Conservation (phyloP, 2,888 invertebrate species). For the Lumbricus terrestris region DNA sequence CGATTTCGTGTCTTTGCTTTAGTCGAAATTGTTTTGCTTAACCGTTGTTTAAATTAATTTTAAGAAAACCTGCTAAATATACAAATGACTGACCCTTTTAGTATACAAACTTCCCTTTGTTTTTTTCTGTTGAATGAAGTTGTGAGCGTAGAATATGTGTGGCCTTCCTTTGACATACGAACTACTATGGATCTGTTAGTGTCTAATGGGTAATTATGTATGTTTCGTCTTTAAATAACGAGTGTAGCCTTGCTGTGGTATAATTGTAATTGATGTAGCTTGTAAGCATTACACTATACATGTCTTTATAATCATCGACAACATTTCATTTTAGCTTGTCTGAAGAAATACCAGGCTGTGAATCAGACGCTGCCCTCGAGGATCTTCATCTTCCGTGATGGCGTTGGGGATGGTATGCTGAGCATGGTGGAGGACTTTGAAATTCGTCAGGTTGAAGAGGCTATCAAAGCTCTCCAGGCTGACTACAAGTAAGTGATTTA, state of each 20-base stretch:
- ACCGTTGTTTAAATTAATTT: background rate
- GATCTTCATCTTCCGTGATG: conserved; percentile 86
- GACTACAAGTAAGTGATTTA: background rate
- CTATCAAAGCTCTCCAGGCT: background rate
- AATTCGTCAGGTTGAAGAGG: conserved; percentile 47
- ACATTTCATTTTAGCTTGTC: background rate
- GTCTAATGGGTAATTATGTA: too few relatives aligned
- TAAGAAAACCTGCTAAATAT: background rate
- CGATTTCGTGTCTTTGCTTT: background rate
- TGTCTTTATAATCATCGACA: too few relatives aligned
- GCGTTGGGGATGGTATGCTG: conserved; percentile 65
- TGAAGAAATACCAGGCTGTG: conserved; percentile 6
- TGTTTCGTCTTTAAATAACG: too few relatives aligned
- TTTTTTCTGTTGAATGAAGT: background rate
- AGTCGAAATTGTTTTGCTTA: background rate
- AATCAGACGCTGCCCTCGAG: conserved; percentile 73
- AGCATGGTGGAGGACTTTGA: conserved; percentile 51
- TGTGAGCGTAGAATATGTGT: background rate
- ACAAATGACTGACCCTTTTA: background rate
- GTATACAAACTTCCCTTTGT: background rate
- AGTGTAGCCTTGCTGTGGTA: too few relatives aligned
- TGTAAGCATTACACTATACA: background rate
- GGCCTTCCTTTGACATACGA: too few relatives aligned
- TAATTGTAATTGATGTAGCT: too few relatives aligned
- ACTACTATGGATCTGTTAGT: background rate